Conservation (phyloP, 2,113 vertebrate species). For the Grus americana region DNA sequence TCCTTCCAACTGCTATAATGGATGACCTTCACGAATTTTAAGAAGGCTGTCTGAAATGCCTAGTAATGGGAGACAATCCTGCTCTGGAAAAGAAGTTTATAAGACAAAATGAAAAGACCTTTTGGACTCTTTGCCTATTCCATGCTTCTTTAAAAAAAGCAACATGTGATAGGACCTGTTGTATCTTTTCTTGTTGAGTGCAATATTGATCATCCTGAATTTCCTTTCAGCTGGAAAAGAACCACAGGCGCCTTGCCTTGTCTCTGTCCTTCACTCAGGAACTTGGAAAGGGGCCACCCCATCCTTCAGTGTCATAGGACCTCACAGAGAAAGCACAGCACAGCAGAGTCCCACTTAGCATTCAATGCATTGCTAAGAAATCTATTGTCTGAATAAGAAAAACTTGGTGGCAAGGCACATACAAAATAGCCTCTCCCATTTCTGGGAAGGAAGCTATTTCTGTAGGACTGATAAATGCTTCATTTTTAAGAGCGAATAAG, state of each 20-base stretch:
- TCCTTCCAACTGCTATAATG: neutral
- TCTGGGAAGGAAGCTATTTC: neutral
- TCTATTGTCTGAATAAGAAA: neutral
- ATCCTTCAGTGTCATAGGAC: neutral
- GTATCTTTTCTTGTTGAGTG: neutral
- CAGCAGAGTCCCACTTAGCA: neutral
- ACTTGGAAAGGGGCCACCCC: neutral
- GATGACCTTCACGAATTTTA: conserved; percentile 3
- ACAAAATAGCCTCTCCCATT: neutral
- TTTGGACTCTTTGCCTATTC: neutral
- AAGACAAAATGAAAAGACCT: neutral
- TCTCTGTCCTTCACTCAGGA: neutral
- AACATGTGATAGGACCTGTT: neutral
- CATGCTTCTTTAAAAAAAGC: neutral
- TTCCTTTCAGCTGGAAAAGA: neutral
- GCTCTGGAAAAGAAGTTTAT: neutral
- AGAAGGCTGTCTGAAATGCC: neutral
- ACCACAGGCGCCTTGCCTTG: neutral
- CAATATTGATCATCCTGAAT: neutral
- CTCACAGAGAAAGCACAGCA: neutral
- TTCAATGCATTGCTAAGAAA: neutral
- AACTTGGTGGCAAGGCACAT: neutral
- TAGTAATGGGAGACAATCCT: neutral
- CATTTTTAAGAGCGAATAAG: neutral
- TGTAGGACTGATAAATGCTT: neutral